Conservation (phyloP, 1,140 invertebrate species). For the Zophobas atratus region DNA sequence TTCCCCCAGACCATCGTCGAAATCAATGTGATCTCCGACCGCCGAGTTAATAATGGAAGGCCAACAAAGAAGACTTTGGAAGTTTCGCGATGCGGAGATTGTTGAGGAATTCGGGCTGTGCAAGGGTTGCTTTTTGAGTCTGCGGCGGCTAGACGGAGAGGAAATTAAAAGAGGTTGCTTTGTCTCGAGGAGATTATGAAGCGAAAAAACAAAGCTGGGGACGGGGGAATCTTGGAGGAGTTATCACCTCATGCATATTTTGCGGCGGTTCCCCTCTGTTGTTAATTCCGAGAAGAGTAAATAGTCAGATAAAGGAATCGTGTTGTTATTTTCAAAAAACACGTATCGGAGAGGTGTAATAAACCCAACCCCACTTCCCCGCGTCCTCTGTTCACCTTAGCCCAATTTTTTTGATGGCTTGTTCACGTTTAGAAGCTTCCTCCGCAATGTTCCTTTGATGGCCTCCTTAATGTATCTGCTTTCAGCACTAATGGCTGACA, state of each 20-base stretch:
- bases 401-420: background rate
- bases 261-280: no score
- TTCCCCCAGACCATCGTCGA: background rate
- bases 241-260: no score
- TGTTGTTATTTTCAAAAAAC: no score
- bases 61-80: background rate
- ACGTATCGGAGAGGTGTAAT: background rate
- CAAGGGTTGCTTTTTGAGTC: background rate
- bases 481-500: constrained; percentile 17
- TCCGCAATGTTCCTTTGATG: constrained; percentile 5
- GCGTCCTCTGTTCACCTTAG: background rate
- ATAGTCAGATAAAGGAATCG: no score
- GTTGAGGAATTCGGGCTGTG: background rate
- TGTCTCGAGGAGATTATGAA: background rate
- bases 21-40: background rate
- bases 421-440: constrained; percentile 1
- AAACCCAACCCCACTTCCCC: background rate
- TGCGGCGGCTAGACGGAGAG: background rate
- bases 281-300: no score
- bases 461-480: constrained; percentile 4
- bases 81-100: constrained; percentile 7
- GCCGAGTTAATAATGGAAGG: background rate
- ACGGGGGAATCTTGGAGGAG: background rate
- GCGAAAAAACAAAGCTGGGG: background rate
- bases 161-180: background rate